These are phyloP conservation scores for Stenoptilia bipunctidactyla DNA, from an alignment of 2,888 invertebrate genomes.

Conservation along the genomic window DNA sequence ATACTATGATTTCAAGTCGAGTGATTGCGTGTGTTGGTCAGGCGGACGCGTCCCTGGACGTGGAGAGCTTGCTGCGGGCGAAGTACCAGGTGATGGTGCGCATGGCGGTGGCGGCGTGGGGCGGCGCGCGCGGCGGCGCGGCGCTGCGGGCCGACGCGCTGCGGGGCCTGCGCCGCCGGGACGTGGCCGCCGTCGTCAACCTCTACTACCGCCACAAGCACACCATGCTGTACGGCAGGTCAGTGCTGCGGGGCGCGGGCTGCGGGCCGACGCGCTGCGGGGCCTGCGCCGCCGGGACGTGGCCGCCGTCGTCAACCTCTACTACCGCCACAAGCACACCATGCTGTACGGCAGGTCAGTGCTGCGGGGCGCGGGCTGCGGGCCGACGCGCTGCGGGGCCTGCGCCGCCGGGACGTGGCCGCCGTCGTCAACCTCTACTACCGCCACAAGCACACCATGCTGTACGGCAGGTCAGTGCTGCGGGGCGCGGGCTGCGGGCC, in stretches of 20 bases:
- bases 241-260: conserved; percentile 9
- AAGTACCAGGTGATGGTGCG: conserved; percentile 25
- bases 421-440: neutral
- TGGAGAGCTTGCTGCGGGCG: conserved; percentile 9
- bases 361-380: neutral
- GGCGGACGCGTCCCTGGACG: too few species aligned
- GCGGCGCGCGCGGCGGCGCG: conserved; percentile 5
- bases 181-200: neutral
- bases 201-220: neutral
- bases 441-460: conserved; percentile 22
- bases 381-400: neutral
- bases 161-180: neutral
- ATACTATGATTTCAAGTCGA: too few species aligned
- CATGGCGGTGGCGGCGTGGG: conserved; percentile 17
- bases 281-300: neutral
- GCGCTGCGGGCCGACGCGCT: neutral
- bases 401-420: neutral
- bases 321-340: conserved; percentile 9
- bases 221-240: conserved; percentile 55
- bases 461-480: conserved; percentile 47
- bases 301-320: neutral
- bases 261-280: neutral
- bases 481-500: neutral
- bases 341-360: conserved; percentile 56
- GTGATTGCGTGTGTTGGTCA: too few species aligned